A percentile compares a stretch with the other conserved stretches of the same genome.
These are phyloP conservation scores for Parthenolecanium corni DNA, from an alignment of 2,888 invertebrate species.

Conservation along the genomic window DNA sequence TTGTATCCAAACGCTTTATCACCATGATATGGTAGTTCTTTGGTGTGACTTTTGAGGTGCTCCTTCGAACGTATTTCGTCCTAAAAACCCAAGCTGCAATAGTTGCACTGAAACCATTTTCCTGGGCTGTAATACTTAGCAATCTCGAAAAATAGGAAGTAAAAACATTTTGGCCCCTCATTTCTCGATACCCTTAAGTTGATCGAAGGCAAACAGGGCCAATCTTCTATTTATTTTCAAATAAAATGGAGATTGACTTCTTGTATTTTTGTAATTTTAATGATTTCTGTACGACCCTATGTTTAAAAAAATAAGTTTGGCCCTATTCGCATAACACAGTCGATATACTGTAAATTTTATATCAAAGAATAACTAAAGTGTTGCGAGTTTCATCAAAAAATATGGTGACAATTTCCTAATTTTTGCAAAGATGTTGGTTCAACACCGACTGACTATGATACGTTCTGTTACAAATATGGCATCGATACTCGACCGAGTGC, in stretches of 20 bases:
- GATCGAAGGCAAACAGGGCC: too few relatives aligned
- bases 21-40: constrained; percentile 14
- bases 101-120: background rate
- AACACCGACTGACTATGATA: constrained; percentile 1
- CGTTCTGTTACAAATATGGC: constrained; percentile 12
- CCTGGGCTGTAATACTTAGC: too few relatives aligned
- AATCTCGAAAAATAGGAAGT: too few relatives aligned
- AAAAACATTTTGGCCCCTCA: too few relatives aligned
- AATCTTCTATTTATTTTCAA: too few relatives aligned
- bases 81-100: constrained; percentile 2
- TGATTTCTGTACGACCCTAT: background rate
- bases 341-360: too few relatives aligned
- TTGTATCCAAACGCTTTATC: constrained; percentile 18
- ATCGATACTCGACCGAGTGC: constrained; percentile 21
- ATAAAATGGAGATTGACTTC: too few relatives aligned
- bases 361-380: too few relatives aligned
- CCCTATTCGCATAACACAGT: too few relatives aligned
- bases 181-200: too few relatives aligned
- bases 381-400: too few relatives aligned
- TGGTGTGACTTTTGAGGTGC: constrained; percentile 3
- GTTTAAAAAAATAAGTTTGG: background rate
- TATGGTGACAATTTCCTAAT: too few relatives aligned
- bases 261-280: background rate
- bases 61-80: background rate
- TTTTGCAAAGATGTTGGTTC: constrained; percentile 6